Evolutionary conservation across 2,888 invertebrate genomes (phyloP).

Genomic region (Tenthredo notha): DNA sequence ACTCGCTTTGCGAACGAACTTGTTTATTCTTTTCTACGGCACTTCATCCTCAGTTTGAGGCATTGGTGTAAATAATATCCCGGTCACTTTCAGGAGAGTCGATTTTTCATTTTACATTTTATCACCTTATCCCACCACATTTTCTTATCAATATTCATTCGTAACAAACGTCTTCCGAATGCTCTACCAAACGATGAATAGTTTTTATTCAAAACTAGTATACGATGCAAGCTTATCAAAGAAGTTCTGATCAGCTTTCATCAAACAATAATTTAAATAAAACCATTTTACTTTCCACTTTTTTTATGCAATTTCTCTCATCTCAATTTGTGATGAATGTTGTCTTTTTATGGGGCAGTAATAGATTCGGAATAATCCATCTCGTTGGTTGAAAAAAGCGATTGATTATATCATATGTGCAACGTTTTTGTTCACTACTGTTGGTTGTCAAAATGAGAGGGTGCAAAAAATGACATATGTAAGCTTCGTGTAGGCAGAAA

Average conservation of each 20-base stretch:
- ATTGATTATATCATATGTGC: not conserved
- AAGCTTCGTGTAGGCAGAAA: not conserved
- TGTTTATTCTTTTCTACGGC: not conserved
- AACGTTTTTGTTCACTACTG: not conserved
- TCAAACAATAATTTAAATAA: not conserved
- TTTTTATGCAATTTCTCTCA: not conserved
- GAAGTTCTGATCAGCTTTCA: not conserved
- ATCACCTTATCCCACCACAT: not conserved
- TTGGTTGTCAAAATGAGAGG: not conserved
- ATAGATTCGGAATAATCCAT: not conserved
- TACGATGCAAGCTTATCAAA: not conserved
- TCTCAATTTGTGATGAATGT: not conserved
- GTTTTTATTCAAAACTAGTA: not conserved
- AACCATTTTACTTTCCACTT: not conserved
- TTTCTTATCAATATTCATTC: not conserved
- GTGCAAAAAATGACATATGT: not conserved
- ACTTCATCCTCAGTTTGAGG: not conserved
- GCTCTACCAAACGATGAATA: not conserved
- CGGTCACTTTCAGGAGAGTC: conserved; percentile 5
- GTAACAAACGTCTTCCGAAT: not conserved
- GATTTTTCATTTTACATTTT: not conserved
- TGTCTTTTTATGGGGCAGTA: not conserved
- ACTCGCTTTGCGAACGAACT: not conserved
- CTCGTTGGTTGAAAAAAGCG: not conserved
- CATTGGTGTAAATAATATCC: conserved; percentile 1